Evolutionary conservation across 2,888 invertebrate genomes (phyloP).

Genomic region (Netelia fuscicornis): DNA sequence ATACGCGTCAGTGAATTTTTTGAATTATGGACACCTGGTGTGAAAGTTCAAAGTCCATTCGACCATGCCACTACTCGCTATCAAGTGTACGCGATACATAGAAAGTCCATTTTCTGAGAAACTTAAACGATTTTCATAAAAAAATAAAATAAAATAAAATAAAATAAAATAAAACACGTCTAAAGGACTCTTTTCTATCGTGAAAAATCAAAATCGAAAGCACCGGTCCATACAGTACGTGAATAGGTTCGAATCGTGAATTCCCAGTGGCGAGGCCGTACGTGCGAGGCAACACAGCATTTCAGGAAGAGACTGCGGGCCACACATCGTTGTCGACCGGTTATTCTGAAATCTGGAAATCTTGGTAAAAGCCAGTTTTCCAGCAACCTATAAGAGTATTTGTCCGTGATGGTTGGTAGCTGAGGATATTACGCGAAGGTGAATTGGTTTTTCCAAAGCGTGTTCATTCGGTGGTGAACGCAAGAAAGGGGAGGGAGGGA

Average conservation of each 20-base stretch:
- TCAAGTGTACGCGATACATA: neutral
- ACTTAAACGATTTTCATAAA: conserved; percentile 24
- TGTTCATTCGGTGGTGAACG: neutral
- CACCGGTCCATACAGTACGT: neutral
- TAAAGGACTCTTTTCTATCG: conserved; percentile 25
- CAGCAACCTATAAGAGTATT: conserved; percentile 14
- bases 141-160: no score
- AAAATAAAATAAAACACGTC: neutral
- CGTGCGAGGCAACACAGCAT: conserved; percentile 23
- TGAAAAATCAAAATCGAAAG: conserved; percentile 43
- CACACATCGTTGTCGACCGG: neutral
- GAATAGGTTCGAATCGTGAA: conserved; percentile 32
- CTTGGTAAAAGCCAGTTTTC: conserved; percentile 1
- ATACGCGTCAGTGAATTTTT: no score
- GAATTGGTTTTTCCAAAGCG: conserved; percentile 21
- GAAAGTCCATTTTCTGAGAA: conserved; percentile 4
- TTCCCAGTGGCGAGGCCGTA: conserved; percentile 27
- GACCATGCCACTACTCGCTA: neutral
- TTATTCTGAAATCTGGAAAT: conserved; percentile 11
- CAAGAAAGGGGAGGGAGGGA: neutral
- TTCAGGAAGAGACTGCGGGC: neutral
- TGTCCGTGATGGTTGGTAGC: conserved; percentile 3
- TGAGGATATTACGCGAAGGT: conserved; percentile 14
- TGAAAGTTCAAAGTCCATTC: neutral
- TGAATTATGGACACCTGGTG: no score